Conservation (phyloP, 2,113 vertebrate species). For the Sisor rabdophorus region DNA sequence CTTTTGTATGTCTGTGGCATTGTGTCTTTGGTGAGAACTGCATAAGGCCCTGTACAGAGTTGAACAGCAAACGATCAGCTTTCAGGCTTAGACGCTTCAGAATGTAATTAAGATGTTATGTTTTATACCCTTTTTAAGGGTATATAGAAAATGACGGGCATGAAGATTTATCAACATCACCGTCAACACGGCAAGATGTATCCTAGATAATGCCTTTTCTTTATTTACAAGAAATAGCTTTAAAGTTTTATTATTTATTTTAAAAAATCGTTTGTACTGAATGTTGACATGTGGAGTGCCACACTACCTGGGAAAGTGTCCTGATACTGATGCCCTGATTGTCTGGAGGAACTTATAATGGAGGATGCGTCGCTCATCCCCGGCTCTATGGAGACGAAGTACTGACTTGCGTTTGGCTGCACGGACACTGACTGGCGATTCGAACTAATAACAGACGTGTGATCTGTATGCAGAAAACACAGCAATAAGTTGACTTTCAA, state of each 20-base stretch:
- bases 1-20: conserved; percentile 98
- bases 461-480: conserved; percentile 80
- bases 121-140: not conserved
- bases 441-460: conserved; percentile 89
- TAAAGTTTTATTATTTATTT: too few relatives aligned
- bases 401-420: conserved; percentile 84
- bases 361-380: conserved; percentile 86
- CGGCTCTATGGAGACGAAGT: conserved; percentile 93
- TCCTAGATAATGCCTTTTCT: not conserved
- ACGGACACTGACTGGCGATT: conserved; percentile 86
- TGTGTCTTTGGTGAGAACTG: conserved; percentile 95
- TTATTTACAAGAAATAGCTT: not conserved
- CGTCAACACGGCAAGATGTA: not conserved
- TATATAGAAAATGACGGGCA: not conserved
- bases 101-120: not conserved
- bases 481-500: conserved; percentile 14
- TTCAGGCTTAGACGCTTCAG: not conserved
- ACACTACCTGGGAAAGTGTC: conserved; percentile 97
- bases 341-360: conserved; percentile 89
- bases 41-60: conserved; percentile 80
- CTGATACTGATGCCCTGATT: conserved; percentile 97
- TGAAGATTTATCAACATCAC: not conserved
- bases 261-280: conserved; percentile 1
- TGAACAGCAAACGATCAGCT: not conserved
- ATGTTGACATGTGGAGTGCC: conserved; percentile 12